Percentiles rank a stretch among this genome's conserved stretches.
These are phyloP conservation scores for Pterois miles DNA, from an alignment of 2,797 vertebrate genomes.

Conservation along the genomic window DNA sequence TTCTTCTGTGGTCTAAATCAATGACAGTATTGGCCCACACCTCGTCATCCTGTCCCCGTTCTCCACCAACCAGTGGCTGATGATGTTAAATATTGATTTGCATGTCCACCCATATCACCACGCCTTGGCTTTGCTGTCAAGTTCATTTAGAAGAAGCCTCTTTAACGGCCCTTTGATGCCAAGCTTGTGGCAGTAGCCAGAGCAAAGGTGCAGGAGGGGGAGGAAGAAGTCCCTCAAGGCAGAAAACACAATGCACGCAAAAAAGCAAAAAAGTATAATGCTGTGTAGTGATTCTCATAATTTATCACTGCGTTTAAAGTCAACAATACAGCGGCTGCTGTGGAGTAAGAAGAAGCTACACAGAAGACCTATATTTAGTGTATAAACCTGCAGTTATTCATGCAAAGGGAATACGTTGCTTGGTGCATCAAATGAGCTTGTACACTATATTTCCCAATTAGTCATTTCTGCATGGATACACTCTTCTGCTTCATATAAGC, in stretches of 20 bases:
- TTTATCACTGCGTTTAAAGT: conserved; percentile 15
- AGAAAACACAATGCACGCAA: conserved; percentile 46
- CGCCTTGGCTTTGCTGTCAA: conserved; percentile 77
- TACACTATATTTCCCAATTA: conserved; percentile 78
- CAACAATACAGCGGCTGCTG: conserved; percentile 4
- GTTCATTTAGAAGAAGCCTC: conserved; percentile 74
- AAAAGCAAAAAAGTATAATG: conserved; percentile 19
- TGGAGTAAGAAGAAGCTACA: conserved; percentile 22
- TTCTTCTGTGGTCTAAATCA: conserved; percentile 55
- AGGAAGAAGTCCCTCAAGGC: conserved; percentile 27
- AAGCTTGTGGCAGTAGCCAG: conserved; percentile 57
- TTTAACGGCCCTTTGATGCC: conserved; percentile 73
- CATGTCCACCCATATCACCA: conserved; percentile 81
- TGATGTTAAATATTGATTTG: conserved; percentile 86
- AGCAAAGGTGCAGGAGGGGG: conserved; percentile 39
- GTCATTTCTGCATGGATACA: conserved; percentile 79
- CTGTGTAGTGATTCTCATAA: conserved; percentile 38
- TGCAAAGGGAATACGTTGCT: conserved; percentile 66
- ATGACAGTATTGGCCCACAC: conserved; percentile 45
- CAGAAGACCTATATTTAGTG: conserved; percentile 32
- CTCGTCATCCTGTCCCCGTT: conserved; percentile 43
- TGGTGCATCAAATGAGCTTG: conserved; percentile 64
- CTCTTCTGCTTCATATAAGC: conserved; percentile 75
- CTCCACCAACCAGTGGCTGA: conserved; percentile 70
- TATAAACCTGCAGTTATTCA: conserved; percentile 69